Evolutionary conservation across 2,888 invertebrate species (phyloP), one percentile per base, ranked within the genome.

Genomic region (Ellobium chinense): DNA sequence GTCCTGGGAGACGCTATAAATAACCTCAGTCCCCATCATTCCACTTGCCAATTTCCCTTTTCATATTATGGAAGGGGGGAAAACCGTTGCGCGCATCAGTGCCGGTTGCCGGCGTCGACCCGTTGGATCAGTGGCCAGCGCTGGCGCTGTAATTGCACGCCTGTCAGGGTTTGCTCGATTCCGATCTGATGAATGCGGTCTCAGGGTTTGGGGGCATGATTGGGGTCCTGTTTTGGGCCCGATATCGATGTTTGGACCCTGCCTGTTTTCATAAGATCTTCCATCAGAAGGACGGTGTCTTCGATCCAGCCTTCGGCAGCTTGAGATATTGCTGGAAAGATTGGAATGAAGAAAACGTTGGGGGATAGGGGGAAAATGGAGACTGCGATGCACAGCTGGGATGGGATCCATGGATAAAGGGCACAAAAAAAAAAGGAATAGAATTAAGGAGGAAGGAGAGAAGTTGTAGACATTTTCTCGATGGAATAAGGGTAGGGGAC

Each of bases 141-240:
- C 37, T 36, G 73, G 74, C 62, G 39, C 37, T 62, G 74, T 74
- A 65, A 75, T 75, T 63, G 75, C 63, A 75, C 46, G 75, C 46
- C 65, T 75, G 75, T 46, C 65, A 75, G 46, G 54, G n/a, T 65
- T 54, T 75, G 62, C 75, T n/a, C 24, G 65, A 63, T 62, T 60
- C n/a, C 31, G n/a, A 65, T 37, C 75, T 75, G 65, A 75, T 75
- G 75, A 75, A 75, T 75, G 75, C 54, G 65, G 63, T 75, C 62
- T 62, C 63, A n/a, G 63, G 39, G 75, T n/a, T 39, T 54, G 34
- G 27, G 75, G 75, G n/a, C 37, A 62, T 37, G 62, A 37, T 24
- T 65, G 65, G 39, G 75, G 60, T 63, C 63, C 46, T 75, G 65
- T 75, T 75, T 37, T 46, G 31, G 46, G 46, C 46, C 31, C 18